phyloP scores from a whole-genome alignment of 2,113 vertebrate genomes.

The Dicentrarchus labrax region DNA sequence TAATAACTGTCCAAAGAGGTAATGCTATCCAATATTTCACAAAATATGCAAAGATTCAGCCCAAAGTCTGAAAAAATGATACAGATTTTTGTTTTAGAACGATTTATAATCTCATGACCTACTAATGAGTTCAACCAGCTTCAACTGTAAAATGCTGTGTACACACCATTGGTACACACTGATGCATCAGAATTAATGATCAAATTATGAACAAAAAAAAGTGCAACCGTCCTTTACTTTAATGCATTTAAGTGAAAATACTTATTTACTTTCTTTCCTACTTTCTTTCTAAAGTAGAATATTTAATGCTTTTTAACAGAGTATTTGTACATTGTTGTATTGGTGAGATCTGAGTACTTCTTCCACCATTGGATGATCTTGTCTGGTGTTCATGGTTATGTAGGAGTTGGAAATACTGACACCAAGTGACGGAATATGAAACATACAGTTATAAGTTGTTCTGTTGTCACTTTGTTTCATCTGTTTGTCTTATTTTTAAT shows the following conservation, averaged over 20 bases:
- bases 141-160: not conserved
- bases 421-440: slow-evolving; percentile 43
- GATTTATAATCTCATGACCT: not conserved
- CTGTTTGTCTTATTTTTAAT: not conserved
- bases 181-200: not conserved
- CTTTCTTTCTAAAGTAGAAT: not conserved
- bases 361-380: not conserved
- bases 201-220: no score
- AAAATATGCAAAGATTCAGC: not conserved
- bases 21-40: not conserved
- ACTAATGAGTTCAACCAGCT: not conserved
- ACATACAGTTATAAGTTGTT: slow-evolving; percentile 9
- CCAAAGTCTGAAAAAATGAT: not conserved
- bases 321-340: not conserved
- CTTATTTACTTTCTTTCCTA: not conserved
- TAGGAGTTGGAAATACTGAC: slow-evolving; percentile 47
- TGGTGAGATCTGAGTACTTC: not conserved
- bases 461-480: not conserved
- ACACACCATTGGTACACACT: not conserved
- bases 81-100: not conserved
- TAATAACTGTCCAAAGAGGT: not conserved
- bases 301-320: not conserved
- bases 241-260: not conserved
- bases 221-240: no score
- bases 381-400: not conserved